Base-by-base conservation (phyloP, 2,888 invertebrate species). In the Laspeyria flexula region DNA sequence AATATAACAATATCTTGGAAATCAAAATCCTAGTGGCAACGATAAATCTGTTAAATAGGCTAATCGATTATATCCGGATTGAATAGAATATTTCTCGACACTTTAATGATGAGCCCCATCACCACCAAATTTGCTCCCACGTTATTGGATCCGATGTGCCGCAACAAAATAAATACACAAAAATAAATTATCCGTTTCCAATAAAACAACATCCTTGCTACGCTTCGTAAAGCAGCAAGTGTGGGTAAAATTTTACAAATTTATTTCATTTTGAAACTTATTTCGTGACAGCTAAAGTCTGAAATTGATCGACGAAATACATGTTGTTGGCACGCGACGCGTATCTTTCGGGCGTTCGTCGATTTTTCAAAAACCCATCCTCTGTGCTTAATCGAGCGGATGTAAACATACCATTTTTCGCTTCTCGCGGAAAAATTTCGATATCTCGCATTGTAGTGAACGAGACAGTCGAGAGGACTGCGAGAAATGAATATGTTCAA, bases 141-240 rank as follows among this genome's bases (percentile, higher is more conserved):
- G 86, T 81, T 87, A 85, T 86, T 85, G 83, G 83, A 82, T 81
- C 73, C 77, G 75, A 70, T 75, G 78, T 77, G 75, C 83, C 80
- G 76, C 83, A 81, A 74, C 83, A 77, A 85, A 85, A 91, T 87
- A 91, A 90, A 90, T 89, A 88, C 84, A 83, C 81, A 68, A 86
- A n/a, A 89, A 90, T 90, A 89, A 87, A 90, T 90, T 90, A 90
- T 87, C 87, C 86, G 86, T 82, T 88, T 86, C 85, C 86, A 92
- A 91, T 91, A 92, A 90, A 90, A 86, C 81, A 86, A 82, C 83
- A 84, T 80, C 79, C 83, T 81, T 72, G 78, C 79, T 72, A 80
- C 83, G 83, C 79, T 79, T 64, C 73, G 69, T 65, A 60, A 63
- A 79, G 62, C 75, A 75, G 64, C 65, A 65, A 76, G 73, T 67